phyloP scores from a whole-genome alignment of 1,140 invertebrate genomes.

The Adelges cooleyi region DNA sequence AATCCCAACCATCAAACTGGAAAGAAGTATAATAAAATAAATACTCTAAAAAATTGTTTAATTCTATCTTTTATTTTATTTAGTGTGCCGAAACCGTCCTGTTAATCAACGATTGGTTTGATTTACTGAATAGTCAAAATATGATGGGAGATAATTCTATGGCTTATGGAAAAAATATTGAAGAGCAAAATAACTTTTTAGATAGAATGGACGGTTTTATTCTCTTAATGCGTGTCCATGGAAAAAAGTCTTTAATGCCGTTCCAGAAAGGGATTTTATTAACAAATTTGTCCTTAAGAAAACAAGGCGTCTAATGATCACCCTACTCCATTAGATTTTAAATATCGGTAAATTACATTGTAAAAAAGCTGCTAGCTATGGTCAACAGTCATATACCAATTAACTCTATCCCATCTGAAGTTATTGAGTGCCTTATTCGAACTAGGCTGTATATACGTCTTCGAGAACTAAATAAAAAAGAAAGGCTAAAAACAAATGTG shows the following conservation, averaged over 20 bases:
- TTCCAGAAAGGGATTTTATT: slow-evolving; percentile 29
- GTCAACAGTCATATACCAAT: background rate
- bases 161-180: background rate
- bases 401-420: background rate
- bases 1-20: background rate
- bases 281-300: slow-evolving; percentile 1
- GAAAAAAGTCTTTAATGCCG: slow-evolving; percentile 18
- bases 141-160: too few species aligned
- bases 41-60: background rate
- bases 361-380: background rate
- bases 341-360: too few species aligned
- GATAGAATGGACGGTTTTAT: slow-evolving; percentile 13
- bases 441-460: background rate
- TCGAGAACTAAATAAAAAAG: too few species aligned
- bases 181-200: slow-evolving; percentile 4
- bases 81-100: too few species aligned
- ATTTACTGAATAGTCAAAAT: too few species aligned
- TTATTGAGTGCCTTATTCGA: background rate
- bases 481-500: too few species aligned
- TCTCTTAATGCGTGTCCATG: slow-evolving; percentile 3
- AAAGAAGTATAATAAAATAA: background rate
- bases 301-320: too few species aligned
- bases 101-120: too few species aligned
- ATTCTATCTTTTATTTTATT: background rate
- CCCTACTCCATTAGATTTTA: too few species aligned